Evolutionary conservation across 2,113 vertebrate species (phyloP).

Genomic region (Lasiurus borealis): DNA sequence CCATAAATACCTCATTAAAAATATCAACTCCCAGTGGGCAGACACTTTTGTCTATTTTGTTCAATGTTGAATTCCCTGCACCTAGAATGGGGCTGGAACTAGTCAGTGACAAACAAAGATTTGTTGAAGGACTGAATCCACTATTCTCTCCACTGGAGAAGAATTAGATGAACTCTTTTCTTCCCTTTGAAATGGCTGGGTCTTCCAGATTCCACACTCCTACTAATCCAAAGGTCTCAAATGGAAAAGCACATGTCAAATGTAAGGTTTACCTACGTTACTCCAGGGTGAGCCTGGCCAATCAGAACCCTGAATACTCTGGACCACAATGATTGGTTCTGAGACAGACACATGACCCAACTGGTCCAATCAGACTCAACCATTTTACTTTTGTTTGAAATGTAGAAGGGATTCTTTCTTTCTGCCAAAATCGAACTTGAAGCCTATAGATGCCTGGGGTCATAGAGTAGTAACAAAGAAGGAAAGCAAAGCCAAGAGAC

Average conservation of each 20-base stretch:
- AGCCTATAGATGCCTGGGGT: neutral
- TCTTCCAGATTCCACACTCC: neutral
- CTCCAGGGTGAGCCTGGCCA: neutral
- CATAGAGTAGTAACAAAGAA: neutral
- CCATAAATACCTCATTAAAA: neutral
- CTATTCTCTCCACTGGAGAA: neutral
- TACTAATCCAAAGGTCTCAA: neutral
- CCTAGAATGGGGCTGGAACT: neutral
- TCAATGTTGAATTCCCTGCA: neutral
- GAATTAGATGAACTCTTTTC: neutral
- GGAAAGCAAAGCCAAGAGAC: neutral
- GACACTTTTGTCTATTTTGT: neutral
- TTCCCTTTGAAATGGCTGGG: neutral
- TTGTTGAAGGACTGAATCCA: neutral
- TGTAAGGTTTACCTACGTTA: neutral
- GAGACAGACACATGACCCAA: neutral
- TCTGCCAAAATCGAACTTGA: conserved; percentile 29
- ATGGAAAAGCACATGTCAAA: neutral
- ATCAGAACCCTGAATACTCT: neutral
- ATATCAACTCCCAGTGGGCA: neutral
- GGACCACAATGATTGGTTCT: neutral
- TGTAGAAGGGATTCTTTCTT: neutral
- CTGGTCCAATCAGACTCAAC: neutral
- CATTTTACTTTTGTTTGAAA: conserved; percentile 29
- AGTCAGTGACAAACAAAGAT: neutral